phyloP scores from a whole-genome alignment of 2,888 invertebrate species.

The Andrena flavipes region DNA sequence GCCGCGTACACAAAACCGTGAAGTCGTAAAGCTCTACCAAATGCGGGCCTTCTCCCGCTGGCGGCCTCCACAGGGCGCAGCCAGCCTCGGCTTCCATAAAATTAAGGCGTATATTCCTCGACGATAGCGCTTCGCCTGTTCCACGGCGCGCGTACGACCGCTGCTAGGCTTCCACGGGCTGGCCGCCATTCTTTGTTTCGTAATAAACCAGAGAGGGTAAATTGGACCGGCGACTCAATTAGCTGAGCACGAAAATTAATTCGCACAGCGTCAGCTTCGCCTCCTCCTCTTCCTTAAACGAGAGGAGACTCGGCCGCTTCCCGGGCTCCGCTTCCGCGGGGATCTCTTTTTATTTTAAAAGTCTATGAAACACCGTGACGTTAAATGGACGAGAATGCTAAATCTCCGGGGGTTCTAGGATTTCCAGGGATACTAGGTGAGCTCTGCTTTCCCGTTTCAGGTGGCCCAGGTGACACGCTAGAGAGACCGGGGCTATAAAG shows the following conservation, averaged over 20 bases:
- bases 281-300: constrained; percentile 1
- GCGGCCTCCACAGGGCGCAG: not conserved
- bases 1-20: constrained; percentile 39
- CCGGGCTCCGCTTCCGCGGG: not conserved
- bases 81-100: constrained; percentile 25
- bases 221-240: constrained; percentile 44
- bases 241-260: constrained; percentile 40
- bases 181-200: constrained; percentile 36
- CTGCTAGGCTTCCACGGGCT: constrained; percentile 8
- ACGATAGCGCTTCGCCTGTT: not conserved
- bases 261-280: constrained; percentile 13
- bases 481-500: too few species aligned
- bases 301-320: not conserved
- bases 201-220: constrained; percentile 39
- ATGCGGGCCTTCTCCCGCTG: constrained; percentile 19
- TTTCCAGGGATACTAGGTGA: not conserved
- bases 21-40: constrained; percentile 52
- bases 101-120: constrained; percentile 34
- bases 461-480: not conserved
- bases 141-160: not conserved
- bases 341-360: not conserved
- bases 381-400: not conserved
- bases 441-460: constrained; percentile 24
- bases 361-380: not conserved
- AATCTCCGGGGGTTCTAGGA: not conserved